A percentile compares a stretch with the other conserved stretches of the same genome.
Evolutionary conservation across 1,140 invertebrate genomes (phyloP).

Genomic region (Polypedilum pembai): DNA sequence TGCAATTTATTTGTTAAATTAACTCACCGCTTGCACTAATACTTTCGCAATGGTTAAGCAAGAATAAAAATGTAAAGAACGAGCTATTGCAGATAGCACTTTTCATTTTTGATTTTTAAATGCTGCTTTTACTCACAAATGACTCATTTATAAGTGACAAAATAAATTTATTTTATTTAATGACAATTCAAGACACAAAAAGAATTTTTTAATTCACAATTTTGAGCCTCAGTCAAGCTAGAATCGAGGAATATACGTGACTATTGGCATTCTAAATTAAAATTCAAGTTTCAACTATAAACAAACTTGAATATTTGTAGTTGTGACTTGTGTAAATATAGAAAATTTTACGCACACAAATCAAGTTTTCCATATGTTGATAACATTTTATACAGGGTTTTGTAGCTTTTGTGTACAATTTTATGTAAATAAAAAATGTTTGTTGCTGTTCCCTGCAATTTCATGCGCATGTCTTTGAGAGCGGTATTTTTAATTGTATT

Average conservation of each 20-base stretch:
- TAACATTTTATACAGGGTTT: background rate
- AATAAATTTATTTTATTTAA: no score
- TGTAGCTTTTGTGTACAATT: background rate
- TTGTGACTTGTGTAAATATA: background rate
- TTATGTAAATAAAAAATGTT: background rate
- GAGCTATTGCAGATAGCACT: background rate
- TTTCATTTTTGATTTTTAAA: conserved; percentile 7
- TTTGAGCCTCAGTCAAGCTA: background rate
- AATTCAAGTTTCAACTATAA: background rate
- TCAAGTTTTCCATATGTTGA: background rate
- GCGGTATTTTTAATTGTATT: background rate
- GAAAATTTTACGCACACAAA: background rate
- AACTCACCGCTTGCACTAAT: conserved; percentile 13
- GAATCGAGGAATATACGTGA: background rate
- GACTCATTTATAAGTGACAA: no score
- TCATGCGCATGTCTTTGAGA: conserved; percentile 17
- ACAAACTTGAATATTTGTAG: background rate
- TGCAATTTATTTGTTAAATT: background rate
- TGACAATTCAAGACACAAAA: background rate
- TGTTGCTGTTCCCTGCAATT: background rate
- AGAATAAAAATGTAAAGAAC: background rate
- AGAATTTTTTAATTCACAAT: background rate
- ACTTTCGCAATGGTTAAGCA: conserved; percentile 10
- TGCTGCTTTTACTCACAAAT: background rate
- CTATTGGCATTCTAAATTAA: background rate